Percentiles rank a stretch among this genome's conserved stretches.
Conservation (phyloP, 2,888 invertebrate genomes). For the Cantharis nigra region DNA sequence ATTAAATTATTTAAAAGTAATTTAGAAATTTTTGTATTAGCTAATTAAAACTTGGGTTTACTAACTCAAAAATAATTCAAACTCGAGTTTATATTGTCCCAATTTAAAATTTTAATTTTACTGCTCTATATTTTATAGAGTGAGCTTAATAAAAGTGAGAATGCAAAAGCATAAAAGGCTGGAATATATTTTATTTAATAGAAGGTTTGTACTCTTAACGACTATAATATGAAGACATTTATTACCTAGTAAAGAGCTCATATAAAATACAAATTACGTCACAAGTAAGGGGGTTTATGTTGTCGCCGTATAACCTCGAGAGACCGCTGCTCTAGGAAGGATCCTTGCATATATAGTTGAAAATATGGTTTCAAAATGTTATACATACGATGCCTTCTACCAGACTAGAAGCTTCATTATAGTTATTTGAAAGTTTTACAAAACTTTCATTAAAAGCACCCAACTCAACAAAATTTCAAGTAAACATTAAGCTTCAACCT, state of each 20-base stretch:
- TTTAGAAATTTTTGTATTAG: background rate
- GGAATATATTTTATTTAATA: slow-evolving; percentile 9
- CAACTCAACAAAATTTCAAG: slow-evolving; percentile 5
- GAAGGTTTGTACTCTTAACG: slow-evolving; percentile 15
- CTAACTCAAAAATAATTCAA: background rate
- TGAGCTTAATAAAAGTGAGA: background rate
- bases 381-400: slow-evolving; percentile 3
- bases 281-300: slow-evolving; percentile 25
- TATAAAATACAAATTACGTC: slow-evolving; percentile 27
- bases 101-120: background rate
- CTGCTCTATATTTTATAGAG: background rate
- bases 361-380: slow-evolving; percentile 14
- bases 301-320: slow-evolving; percentile 16
- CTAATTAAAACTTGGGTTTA: background rate
- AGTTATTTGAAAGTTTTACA: slow-evolving; percentile 9
- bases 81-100: background rate
- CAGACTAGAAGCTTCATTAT: slow-evolving; percentile 10
- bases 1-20: background rate
- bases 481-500: slow-evolving; percentile 9
- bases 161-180: slow-evolving; percentile 3
- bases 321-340: slow-evolving; percentile 7
- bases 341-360: slow-evolving; percentile 17
- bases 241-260: slow-evolving; percentile 21
- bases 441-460: slow-evolving; percentile 14
- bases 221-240: slow-evolving; percentile 22